Conservation (phyloP, 2,888 invertebrate species). For the Thera britannica region DNA sequence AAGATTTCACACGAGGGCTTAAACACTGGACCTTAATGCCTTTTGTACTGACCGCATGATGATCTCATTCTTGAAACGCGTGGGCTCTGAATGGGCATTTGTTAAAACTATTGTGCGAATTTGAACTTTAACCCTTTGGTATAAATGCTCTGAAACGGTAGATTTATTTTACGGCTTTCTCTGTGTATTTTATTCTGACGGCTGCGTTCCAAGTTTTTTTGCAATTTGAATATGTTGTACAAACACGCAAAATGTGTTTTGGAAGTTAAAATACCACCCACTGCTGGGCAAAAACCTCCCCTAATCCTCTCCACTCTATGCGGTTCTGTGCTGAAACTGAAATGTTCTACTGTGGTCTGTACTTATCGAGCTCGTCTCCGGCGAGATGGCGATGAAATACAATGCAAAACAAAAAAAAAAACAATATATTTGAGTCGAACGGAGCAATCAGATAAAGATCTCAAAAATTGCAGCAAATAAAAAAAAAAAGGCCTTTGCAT, state of each 20-base stretch:
- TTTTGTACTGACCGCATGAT: slow-evolving; percentile 46
- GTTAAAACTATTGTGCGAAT: slow-evolving; percentile 19
- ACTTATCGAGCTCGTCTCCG: no score
- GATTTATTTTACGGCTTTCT: slow-evolving; percentile 19
- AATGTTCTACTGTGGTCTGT: no score
- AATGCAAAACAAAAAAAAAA: no score
- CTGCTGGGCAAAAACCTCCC: no score
- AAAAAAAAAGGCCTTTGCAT: no score
- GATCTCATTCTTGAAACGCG: slow-evolving; percentile 46
- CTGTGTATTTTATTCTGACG: slow-evolving; percentile 15
- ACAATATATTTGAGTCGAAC: no score
- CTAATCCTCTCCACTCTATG: no score
- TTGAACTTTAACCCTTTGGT: slow-evolving; percentile 8
- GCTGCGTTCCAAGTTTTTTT: slow-evolving; percentile 10
- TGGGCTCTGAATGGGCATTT: slow-evolving; percentile 36
- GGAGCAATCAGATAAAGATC: no score
- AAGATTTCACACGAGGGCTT: slow-evolving; percentile 48
- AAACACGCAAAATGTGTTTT: slow-evolving; percentile 5
- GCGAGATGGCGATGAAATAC: no score
- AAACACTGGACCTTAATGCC: slow-evolving; percentile 43
- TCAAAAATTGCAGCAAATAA: no score
- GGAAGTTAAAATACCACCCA: neutral
- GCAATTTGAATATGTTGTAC: slow-evolving; percentile 15
- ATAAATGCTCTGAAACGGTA: slow-evolving; percentile 4
- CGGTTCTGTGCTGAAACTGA: no score